Percentiles rank a stretch among this genome's conserved stretches.
These are phyloP conservation scores for Drosophila yooni DNA, from an alignment of 2,888 invertebrate species.

Conservation along the genomic window DNA sequence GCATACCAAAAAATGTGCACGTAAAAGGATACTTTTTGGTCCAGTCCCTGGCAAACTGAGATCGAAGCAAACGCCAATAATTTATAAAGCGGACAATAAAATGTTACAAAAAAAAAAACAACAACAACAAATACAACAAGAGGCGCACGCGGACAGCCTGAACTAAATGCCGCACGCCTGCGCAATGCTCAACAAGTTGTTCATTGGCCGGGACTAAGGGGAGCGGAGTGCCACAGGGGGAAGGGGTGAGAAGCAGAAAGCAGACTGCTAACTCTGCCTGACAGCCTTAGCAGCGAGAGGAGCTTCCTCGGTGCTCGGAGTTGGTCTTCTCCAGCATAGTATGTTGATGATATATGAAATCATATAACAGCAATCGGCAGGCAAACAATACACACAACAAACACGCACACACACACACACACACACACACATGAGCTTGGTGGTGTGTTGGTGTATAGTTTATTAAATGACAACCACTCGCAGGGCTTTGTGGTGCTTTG, in stretches of 20 bases:
- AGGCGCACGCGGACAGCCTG: conserved; percentile 73
- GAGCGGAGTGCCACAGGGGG: background rate
- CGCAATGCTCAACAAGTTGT: conserved; percentile 73
- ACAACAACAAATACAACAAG: conserved; percentile 39
- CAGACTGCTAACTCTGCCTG: background rate
- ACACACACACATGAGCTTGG: background rate
- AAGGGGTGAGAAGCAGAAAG: background rate
- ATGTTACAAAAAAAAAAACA: conserved; percentile 72
- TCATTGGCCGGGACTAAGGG: background rate
- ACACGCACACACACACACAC: conserved; percentile 42
- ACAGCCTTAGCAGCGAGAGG: conserved; percentile 8
- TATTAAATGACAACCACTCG: conserved; percentile 78
- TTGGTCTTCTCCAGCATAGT: conserved; percentile 40
- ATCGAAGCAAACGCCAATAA: conserved; percentile 75
- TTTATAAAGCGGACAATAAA: conserved; percentile 81
- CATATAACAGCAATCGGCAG: conserved; percentile 79
- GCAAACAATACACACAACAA: conserved; percentile 35
- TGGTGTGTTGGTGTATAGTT: conserved; percentile 66
- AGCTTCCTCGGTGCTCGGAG: conserved; percentile 24
- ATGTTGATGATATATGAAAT: conserved; percentile 80
- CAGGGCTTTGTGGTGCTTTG: conserved; percentile 29
- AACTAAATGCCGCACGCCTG: conserved; percentile 81
- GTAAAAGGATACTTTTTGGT: conserved; percentile 80
- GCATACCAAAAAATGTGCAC: conserved; percentile 74
- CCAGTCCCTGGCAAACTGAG: conserved; percentile 14